Base-by-base conservation (phyloP, 2,797 vertebrate species). In the Acestrorhynchus altus region DNA sequence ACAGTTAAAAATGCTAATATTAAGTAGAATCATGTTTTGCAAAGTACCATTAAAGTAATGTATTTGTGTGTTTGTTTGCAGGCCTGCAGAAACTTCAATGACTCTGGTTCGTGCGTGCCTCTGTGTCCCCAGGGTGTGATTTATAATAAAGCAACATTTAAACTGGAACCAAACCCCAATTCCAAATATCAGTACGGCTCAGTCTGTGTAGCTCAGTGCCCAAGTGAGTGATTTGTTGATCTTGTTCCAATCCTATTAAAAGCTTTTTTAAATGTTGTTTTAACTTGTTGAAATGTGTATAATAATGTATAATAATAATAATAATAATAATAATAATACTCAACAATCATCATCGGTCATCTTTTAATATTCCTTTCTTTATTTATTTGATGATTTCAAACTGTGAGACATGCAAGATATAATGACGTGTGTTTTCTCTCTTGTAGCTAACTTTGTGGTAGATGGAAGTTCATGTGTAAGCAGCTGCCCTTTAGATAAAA, bases 101-200 rank as follows among this genome's bases (percentile, higher is more conserved):
- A 98, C 92, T 96, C 92, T 0, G 96, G 96, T 22, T 93, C 96
- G 0, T 99, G 97, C 0, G 95, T 97, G 4, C 93, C 94, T 0
- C 94, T 92, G 81, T 98, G 97, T 84, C 97, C 97, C 0, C 94
- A 94, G 84, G 93, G 96, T 0, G 88, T 96, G 8, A 95, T 98
- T 84, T 98, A 99, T 91, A 98, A 97, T 91, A 96, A 95, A 77
- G 90, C 94, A 20, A 95, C 94, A 0, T 98, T 96, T 89, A 97
- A 96, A 90, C 85, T 98, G 86, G 97, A 99, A 85, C 94, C 94
- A 79, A 97, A 98, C 85, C 97, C 96, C 40, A 94, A 96, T 47
- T 95, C 94, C 82, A 99, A 97, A 86, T 99, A 98, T 86, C 97
- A 97, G 85, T 99, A 95, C 0, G 97, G 97, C 83, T 94, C 96